Conservation (phyloP, 2,888 invertebrate species). For the Drosophila atripex region DNA sequence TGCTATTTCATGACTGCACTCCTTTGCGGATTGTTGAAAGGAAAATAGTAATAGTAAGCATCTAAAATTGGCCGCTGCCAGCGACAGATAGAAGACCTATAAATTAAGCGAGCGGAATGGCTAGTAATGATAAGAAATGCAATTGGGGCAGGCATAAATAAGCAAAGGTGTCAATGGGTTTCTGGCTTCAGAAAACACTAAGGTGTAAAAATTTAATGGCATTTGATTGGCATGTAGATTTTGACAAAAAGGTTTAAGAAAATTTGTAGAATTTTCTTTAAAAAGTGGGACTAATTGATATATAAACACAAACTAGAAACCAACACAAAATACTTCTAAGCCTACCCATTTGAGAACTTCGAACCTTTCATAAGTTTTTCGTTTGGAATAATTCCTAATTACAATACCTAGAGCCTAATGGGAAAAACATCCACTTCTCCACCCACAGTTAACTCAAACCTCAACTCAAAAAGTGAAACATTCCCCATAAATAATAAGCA, state of each 20-base stretch:
- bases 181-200: background rate
- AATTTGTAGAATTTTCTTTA: too few species aligned
- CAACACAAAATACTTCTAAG: background rate
- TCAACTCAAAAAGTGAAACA: constrained; percentile 31
- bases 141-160: constrained; percentile 24
- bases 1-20: constrained; percentile 36
- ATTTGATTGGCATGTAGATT: background rate
- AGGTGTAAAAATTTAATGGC: background rate
- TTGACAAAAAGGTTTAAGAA: background rate
- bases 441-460: constrained; percentile 51
- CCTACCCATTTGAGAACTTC: background rate
- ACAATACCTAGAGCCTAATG: constrained; percentile 13
- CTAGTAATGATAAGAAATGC: constrained; percentile 32
- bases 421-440: constrained; percentile 17
- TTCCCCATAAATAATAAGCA: constrained; percentile 33
- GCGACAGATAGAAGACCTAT: constrained; percentile 28
- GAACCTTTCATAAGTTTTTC: background rate
- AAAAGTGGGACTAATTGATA: too few species aligned
- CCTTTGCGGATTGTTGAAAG: constrained; percentile 36
- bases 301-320: background rate
- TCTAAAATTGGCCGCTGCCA: constrained; percentile 40
- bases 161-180: constrained; percentile 19
- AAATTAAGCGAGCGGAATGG: constrained; percentile 22
- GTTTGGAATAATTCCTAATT: background rate
- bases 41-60: constrained; percentile 39